Evolutionary conservation across 2,113 vertebrate species (phyloP).

Genomic region (Scopus umbretta): DNA sequence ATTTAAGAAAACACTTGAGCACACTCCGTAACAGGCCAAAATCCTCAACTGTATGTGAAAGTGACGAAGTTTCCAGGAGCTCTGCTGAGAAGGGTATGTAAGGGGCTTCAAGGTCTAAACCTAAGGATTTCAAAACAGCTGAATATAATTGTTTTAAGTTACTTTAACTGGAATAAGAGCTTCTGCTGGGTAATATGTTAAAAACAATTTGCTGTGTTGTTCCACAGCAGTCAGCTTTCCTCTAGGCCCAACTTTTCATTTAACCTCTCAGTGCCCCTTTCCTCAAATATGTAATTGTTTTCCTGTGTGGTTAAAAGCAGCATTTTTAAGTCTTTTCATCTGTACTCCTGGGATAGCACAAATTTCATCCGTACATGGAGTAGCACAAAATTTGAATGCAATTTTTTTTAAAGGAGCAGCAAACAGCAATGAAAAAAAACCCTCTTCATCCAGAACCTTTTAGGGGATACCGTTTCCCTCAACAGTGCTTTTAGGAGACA

Average conservation of each 20-base stretch:
- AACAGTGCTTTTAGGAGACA: neutral
- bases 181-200: slow-evolving; percentile 13
- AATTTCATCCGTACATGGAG: neutral
- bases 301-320: slow-evolving; percentile 54
- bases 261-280: slow-evolving; percentile 48
- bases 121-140: neutral
- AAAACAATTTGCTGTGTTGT: slow-evolving; percentile 30
- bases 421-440: neutral
- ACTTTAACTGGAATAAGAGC: neutral
- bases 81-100: neutral
- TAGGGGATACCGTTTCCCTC: neutral
- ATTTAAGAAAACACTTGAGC: neutral
- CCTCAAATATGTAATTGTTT: slow-evolving; percentile 60
- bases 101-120: neutral
- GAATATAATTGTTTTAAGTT: slow-evolving; percentile 8
- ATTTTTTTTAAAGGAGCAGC: neutral
- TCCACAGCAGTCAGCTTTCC: slow-evolving; percentile 36
- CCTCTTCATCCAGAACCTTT: neutral
- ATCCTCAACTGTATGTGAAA: neutral
- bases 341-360: slow-evolving; percentile 28
- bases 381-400: neutral
- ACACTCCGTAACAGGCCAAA: neutral
- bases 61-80: neutral
- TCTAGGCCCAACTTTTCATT: slow-evolving; percentile 36
- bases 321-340: slow-evolving; percentile 47